Percentiles rank a stretch among this genome's conserved stretches.
phyloP scores from a whole-genome alignment of 2,888 invertebrate genomes.

The Mechanitis mazaeus region DNA sequence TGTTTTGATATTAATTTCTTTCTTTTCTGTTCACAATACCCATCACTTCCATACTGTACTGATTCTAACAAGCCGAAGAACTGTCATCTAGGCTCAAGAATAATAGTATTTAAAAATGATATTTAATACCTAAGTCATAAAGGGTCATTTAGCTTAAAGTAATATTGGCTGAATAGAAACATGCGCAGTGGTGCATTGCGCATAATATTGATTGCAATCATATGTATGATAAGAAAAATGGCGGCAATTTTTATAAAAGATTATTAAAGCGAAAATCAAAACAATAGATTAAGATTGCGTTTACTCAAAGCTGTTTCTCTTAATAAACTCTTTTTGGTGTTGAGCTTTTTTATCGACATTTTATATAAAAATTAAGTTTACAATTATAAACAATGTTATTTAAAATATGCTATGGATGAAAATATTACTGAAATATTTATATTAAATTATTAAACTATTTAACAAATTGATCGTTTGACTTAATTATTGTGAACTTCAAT shows the following conservation, averaged over 20 bases:
- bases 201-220: constrained; percentile 71
- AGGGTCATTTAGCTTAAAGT: constrained; percentile 32
- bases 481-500: no score
- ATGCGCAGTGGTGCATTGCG: constrained; percentile 72
- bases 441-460: no score
- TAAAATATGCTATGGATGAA: no score
- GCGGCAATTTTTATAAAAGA: constrained; percentile 52
- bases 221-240: constrained; percentile 58
- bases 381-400: no score
- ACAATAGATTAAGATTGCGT: neutral
- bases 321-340: no score
- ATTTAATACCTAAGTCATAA: constrained; percentile 25
- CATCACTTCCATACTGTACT: constrained; percentile 59
- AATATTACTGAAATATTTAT: no score
- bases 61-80: constrained; percentile 44
- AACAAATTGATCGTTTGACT: no score
- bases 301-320: no score
- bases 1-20: constrained; percentile 12
- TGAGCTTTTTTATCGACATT: no score
- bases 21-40: constrained; percentile 41
- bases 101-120: constrained; percentile 14
- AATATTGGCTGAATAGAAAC: constrained; percentile 45
- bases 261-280: constrained; percentile 2
- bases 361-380: no score
- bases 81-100: constrained; percentile 56